Evolutionary conservation across 2,888 invertebrate species (phyloP).

Genomic region (Nemurella pictetii): DNA sequence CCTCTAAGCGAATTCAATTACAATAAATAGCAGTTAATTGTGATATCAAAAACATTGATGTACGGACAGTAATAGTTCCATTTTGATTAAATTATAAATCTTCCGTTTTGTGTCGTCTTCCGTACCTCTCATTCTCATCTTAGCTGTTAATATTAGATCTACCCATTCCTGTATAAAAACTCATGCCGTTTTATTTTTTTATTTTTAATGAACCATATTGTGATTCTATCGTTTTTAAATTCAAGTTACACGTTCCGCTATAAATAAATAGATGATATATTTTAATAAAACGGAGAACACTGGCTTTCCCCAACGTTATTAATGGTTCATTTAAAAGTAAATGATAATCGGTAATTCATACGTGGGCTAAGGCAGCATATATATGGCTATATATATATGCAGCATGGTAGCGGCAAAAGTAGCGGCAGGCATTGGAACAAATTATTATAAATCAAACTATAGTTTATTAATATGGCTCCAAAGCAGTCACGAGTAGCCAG

Average conservation of each 20-base stretch:
- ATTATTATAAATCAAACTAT: background rate
- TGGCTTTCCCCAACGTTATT: background rate
- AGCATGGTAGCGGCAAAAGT: background rate
- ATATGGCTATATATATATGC: background rate
- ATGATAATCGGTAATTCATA: slow-evolving; percentile 14
- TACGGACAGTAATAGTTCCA: no score
- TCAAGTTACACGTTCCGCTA: background rate
- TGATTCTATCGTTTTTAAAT: no score
- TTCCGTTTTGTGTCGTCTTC: no score
- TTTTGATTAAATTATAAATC: no score
- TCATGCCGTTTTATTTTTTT: no score
- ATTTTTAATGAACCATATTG: no score
- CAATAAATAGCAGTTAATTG: no score
- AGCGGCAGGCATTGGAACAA: background rate
- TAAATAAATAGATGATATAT: background rate
- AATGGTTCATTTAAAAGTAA: slow-evolving; percentile 12
- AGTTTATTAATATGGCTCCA: background rate
- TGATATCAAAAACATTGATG: no score
- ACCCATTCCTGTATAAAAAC: no score
- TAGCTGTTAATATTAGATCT: no score
- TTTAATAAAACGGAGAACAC: background rate
- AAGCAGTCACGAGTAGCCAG: slow-evolving; percentile 13
- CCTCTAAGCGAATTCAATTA: no score
- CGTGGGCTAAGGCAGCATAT: slow-evolving; percentile 8
- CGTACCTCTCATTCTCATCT: no score